Evolutionary conservation across 2,113 vertebrate genomes (phyloP).

Genomic region (Chaetodon trifascialis): DNA sequence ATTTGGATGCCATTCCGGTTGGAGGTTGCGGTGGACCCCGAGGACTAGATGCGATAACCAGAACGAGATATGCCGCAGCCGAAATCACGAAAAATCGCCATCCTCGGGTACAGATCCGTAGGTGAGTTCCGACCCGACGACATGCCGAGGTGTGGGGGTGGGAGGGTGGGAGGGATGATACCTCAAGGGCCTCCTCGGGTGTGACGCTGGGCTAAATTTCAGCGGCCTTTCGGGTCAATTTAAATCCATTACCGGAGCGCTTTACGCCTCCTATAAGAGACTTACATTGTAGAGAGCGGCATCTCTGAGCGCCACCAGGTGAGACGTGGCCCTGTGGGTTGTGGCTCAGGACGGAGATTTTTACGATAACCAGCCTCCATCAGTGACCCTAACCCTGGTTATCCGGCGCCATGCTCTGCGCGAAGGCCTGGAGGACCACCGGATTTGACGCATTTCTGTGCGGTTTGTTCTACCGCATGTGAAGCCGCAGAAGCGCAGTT

Average conservation of each 20-base stretch:
- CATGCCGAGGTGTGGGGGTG: no score
- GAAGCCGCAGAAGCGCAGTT: slow-evolving; percentile 31
- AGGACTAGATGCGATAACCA: slow-evolving; percentile 83
- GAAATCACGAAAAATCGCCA: slow-evolving; percentile 97
- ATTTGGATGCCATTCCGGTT: slow-evolving; percentile 77
- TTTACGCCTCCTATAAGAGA: slow-evolving; percentile 59
- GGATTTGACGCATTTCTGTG: slow-evolving; percentile 67
- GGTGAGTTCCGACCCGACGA: slow-evolving; percentile 85
- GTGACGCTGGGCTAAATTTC: neutral
- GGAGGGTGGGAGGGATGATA: neutral
- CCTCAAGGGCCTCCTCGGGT: neutral
- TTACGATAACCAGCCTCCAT: neutral
- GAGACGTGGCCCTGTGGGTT: slow-evolving; percentile 47
- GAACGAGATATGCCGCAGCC: slow-evolving; percentile 92
- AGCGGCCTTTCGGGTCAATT: slow-evolving; percentile 46
- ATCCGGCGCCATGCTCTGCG: neutral
- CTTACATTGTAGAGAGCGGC: slow-evolving; percentile 44
- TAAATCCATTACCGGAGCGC: slow-evolving; percentile 19
- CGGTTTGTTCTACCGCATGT: neutral
- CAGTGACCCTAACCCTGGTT: slow-evolving; percentile 10
- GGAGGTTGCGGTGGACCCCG: slow-evolving; percentile 79
- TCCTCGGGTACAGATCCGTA: slow-evolving; percentile 97
- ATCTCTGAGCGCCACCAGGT: slow-evolving; percentile 60
- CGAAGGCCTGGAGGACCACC: slow-evolving; percentile 1
- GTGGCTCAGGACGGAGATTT: neutral